phyloP scores from a whole-genome alignment of 2,888 invertebrate species.

The Heliconius ismenius region DNA sequence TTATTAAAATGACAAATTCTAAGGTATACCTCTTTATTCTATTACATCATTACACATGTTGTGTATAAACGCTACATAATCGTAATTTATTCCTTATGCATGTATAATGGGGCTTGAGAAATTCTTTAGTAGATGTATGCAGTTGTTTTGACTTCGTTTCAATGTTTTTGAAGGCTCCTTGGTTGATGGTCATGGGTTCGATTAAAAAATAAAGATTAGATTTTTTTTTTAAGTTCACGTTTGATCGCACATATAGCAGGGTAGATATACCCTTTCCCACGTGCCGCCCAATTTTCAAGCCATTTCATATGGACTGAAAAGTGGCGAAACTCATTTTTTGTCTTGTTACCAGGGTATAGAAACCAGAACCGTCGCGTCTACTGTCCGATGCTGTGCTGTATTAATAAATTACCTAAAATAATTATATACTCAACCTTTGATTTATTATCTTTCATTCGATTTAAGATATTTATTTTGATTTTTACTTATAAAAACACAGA shows the following conservation, averaged over 20 bases:
- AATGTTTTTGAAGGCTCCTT: background rate
- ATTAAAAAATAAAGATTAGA: no score
- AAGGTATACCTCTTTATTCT: background rate
- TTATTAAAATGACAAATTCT: background rate
- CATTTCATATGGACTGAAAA: background rate
- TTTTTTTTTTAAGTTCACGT: no score
- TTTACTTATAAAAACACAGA: no score
- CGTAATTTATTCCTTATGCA: conserved; percentile 65
- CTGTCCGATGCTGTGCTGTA: background rate
- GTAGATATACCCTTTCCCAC: no score
- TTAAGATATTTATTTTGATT: no score
- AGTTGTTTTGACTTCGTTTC: background rate
- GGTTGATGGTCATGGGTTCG: background rate
- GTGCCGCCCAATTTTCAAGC: background rate
- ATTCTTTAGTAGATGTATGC: background rate
- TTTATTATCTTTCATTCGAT: no score
- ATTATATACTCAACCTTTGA: no score
- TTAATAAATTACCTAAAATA: no score
- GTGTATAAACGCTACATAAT: conserved; percentile 51
- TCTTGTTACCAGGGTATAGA: background rate
- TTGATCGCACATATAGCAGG: no score
- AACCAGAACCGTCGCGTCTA: background rate
- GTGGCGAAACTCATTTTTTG: background rate
- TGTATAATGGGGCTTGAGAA: conserved; percentile 57
- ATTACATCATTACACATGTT: conserved; percentile 43